A percentile compares a stretch with the other conserved stretches of the same genome.
Evolutionary conservation across 1,140 invertebrate species (phyloP).

Genomic region (Apis cerana): DNA sequence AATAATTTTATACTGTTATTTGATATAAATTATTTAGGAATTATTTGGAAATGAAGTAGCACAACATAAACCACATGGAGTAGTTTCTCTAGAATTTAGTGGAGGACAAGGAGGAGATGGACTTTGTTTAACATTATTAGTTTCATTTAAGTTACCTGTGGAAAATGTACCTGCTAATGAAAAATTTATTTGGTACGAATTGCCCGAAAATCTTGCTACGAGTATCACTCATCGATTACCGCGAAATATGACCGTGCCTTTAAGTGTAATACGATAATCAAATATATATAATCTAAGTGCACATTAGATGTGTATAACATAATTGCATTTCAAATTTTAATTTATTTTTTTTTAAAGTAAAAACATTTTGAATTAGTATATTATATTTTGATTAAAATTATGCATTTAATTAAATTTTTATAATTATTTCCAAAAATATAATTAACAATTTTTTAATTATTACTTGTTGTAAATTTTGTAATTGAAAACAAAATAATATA

Average conservation of each 20-base stretch:
- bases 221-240: slow-evolving; percentile 85
- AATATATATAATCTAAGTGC: background rate
- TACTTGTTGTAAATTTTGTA: background rate
- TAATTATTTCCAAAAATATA: background rate
- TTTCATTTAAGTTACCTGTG: slow-evolving; percentile 91
- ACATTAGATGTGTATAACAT: background rate
- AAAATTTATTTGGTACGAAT: slow-evolving; percentile 94
- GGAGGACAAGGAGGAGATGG: slow-evolving; percentile 86
- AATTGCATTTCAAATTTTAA: slow-evolving; percentile 9
- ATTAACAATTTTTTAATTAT: slow-evolving; percentile 4
- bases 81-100: slow-evolving; percentile 85
- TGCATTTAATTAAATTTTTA: background rate
- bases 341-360: slow-evolving; percentile 14
- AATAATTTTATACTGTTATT: slow-evolving; percentile 25
- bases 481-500: background rate
- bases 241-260: slow-evolving; percentile 88
- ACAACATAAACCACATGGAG: slow-evolving; percentile 91
- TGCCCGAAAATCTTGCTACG: slow-evolving; percentile 87
- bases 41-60: slow-evolving; percentile 93
- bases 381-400: background rate
- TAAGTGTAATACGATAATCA: slow-evolving; percentile 89
- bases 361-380: background rate
- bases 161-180: slow-evolving; percentile 92
- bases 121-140: slow-evolving; percentile 90
- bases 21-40: slow-evolving; percentile 81